phyloP scores from a whole-genome alignment of 2,888 invertebrate species.

The Phymatocera aterrima region DNA sequence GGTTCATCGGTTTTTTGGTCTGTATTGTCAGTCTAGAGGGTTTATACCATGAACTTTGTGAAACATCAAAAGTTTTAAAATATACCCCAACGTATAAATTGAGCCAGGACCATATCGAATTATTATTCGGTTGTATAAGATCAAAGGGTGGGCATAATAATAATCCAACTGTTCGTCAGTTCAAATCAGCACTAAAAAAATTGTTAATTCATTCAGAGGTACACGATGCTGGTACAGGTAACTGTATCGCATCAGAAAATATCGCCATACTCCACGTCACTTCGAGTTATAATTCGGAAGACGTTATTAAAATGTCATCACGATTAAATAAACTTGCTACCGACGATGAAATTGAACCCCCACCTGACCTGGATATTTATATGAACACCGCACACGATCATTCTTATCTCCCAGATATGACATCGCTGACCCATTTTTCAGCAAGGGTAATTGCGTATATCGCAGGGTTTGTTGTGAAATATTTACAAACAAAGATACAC shows the following conservation, averaged over 20 bases:
- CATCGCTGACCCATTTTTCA: neutral
- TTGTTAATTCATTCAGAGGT: constrained; percentile 44
- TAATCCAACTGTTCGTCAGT: constrained; percentile 49
- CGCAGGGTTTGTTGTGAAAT: constrained; percentile 30
- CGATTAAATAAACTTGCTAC: neutral
- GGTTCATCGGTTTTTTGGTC: constrained; percentile 47
- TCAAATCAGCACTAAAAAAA: constrained; percentile 48
- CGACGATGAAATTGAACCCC: neutral
- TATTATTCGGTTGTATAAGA: constrained; percentile 49
- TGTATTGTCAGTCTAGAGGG: constrained; percentile 39
- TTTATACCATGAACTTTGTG: constrained; percentile 25
- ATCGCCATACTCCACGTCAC: constrained; percentile 20
- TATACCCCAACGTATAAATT: constrained; percentile 49
- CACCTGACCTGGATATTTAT: constrained; percentile 12
- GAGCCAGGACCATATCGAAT: constrained; percentile 50
- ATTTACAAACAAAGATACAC: constrained; percentile 16
- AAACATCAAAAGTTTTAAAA: constrained; percentile 1
- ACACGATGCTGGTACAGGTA: neutral
- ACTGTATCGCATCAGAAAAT: constrained; percentile 8
- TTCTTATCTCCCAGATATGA: neutral
- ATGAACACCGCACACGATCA: no score
- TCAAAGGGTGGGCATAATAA: constrained; percentile 49
- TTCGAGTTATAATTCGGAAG: neutral
- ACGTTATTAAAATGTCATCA: neutral
- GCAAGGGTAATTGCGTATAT: constrained; percentile 14